Base-by-base conservation (phyloP, 2,888 invertebrate genomes). In the Phragmatobia fuliginosa region DNA sequence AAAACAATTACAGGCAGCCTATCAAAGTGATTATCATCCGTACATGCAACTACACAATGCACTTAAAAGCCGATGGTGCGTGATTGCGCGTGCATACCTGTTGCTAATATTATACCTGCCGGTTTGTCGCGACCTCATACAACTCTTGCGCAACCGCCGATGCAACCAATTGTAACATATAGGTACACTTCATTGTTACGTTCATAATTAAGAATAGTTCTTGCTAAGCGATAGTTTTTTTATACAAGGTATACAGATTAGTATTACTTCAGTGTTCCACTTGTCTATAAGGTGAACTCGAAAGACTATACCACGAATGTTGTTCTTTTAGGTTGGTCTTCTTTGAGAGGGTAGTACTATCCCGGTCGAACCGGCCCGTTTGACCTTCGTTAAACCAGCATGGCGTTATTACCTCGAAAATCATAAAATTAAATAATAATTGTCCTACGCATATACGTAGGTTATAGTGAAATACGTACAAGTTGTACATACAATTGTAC, bases 61-160 rank as follows among this genome's bases (percentile, higher is more conserved):
- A 72, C 70, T 70, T 74, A 68, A 28, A 81, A 83, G 67, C 68
- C 67, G 68, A 83, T 73, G 81, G 68, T 45, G 80, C 73, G 71
- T 80, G 78, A 71, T 80, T 76, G 74, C 73, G 72, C 70, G 68
- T 66, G 73, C 72, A 71, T 71, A 74, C 65, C 66, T 75, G 70
- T 66, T 63, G 70, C 64, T 56, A 67, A 60, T 61, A 67, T 58
- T 49, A 56, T 78, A 72, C 74, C 69, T 73, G 74, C 76, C 16
- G 56, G 56, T 28, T 72, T 82, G 82, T 82, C 83, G 82, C 78
- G 82, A 81, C 83, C 82, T 82, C 79, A 82, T 81, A 82, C 28
- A 70, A 77, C 64, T 78, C 73, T 82, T 82, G 78, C 66, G 76
- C 72, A 82, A 82, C 38, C 61, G 28, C 25, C 75, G 79, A 82